Conservation (phyloP, 1,140 invertebrate species). For the Frieseomelitta varia region DNA sequence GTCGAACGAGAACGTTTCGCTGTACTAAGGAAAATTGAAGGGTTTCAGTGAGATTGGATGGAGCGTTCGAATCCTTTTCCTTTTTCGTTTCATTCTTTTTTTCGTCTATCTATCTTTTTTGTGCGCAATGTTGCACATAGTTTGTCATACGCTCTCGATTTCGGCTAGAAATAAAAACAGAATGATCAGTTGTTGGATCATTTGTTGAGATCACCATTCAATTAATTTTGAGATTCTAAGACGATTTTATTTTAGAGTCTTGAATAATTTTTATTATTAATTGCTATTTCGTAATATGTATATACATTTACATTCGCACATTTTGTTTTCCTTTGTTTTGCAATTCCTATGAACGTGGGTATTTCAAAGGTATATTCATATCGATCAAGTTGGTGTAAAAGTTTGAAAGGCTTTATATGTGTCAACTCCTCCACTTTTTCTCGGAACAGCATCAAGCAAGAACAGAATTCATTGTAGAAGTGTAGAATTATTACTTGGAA, state of each 20-base stretch:
- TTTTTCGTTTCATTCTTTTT: not conserved
- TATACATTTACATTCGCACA: not conserved
- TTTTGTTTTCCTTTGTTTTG: too few relatives aligned
- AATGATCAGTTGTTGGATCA: not conserved
- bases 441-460: not conserved
- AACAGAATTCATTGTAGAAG: not conserved
- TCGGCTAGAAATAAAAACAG: not conserved
- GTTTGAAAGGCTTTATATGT: not conserved
- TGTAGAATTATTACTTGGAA: not conserved
- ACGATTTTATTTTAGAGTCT: not conserved
- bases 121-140: not conserved
- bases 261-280: not conserved
- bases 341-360: too few relatives aligned
- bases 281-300: not conserved
- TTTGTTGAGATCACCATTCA: too few relatives aligned
- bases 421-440: not conserved
- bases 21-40: not conserved
- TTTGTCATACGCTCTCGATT: not conserved
- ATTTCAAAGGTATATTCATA: not conserved
- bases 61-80: not conserved
- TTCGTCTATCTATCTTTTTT: too few relatives aligned
- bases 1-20: conserved; percentile 16
- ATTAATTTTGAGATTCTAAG: not conserved
- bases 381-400: not conserved
- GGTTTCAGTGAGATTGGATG: not conserved